Evolutionary conservation across 1,140 invertebrate species (phyloP).

Genomic region (Eupristina koningsbergeri): DNA sequence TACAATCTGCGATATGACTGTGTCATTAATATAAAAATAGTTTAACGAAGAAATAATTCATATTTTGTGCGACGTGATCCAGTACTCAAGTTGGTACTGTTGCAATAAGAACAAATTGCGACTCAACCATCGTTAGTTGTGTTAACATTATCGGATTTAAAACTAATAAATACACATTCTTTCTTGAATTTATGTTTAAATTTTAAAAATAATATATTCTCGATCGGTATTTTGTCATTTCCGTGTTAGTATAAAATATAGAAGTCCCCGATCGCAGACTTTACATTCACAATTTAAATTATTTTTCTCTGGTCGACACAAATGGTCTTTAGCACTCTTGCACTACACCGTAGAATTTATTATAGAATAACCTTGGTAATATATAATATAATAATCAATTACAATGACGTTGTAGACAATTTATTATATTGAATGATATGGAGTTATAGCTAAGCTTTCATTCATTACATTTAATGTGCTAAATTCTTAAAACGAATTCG

Average conservation of each 20-base stretch:
- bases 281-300: not conserved
- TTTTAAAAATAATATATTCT: conserved; percentile 27
- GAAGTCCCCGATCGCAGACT: not conserved
- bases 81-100: not conserved
- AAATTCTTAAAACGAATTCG: conserved; percentile 47
- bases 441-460: not conserved
- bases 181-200: conserved; percentile 13
- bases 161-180: not conserved
- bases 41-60: no score
- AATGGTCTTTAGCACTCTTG: not conserved
- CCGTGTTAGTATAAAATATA: not conserved
- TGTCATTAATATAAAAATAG: not conserved
- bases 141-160: conserved; percentile 13
- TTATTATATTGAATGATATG: not conserved
- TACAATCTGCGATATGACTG: not conserved
- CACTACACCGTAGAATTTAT: not conserved
- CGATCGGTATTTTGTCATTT: not conserved
- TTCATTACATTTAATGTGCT: not conserved
- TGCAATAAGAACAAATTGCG: no score
- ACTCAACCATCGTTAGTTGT: no score
- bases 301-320: not conserved
- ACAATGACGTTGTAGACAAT: conserved; percentile 23
- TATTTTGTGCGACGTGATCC: not conserved
- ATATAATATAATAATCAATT: conserved; percentile 19
- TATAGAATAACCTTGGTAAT: not conserved